These are phyloP conservation scores for Ophion slaviceki DNA, from an alignment of 2,888 invertebrate genomes.

Conservation along the genomic window DNA sequence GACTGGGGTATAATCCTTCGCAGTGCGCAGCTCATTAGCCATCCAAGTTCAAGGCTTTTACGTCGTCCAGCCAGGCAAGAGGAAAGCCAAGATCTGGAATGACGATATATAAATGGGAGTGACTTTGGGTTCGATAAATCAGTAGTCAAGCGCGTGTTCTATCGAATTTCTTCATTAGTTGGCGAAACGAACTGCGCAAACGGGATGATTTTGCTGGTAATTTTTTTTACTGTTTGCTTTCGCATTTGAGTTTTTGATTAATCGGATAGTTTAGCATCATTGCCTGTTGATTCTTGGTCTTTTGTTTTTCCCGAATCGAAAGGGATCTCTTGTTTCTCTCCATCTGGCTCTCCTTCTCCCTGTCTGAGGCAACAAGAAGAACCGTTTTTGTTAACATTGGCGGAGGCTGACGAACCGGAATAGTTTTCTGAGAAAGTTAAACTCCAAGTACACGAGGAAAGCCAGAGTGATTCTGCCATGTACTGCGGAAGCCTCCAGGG, in stretches of 20 bases:
- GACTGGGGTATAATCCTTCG: slow-evolving; percentile 25
- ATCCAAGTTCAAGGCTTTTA: slow-evolving; percentile 50
- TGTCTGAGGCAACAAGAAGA: slow-evolving; percentile 7
- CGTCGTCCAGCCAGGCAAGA: not conserved
- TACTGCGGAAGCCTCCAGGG: not conserved
- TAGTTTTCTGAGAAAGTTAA: slow-evolving; percentile 41
- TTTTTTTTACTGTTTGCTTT: not conserved
- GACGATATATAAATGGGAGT: slow-evolving; percentile 49
- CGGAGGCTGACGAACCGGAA: slow-evolving; percentile 39
- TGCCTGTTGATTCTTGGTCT: not conserved
- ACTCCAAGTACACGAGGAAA: slow-evolving; percentile 3
- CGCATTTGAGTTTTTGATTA: not conserved
- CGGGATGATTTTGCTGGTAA: slow-evolving; percentile 52
- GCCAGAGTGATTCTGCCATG: slow-evolving; percentile 13
- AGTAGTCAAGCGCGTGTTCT: slow-evolving; percentile 41
- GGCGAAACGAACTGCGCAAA: not conserved
- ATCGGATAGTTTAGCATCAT: slow-evolving; percentile 4
- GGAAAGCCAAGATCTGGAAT: not conserved
- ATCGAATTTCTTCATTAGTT: slow-evolving; percentile 6
- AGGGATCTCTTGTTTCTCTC: slow-evolving; percentile 6
- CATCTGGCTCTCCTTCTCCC: not conserved
- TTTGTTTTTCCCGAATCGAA: slow-evolving; percentile 6
- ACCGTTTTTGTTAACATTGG: slow-evolving; percentile 19
- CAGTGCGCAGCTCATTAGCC: slow-evolving; percentile 8
- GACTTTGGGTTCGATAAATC: slow-evolving; percentile 9